Evolutionary conservation across 1,140 invertebrate species (phyloP).

Genomic region (Brachionus calyciflorus): DNA sequence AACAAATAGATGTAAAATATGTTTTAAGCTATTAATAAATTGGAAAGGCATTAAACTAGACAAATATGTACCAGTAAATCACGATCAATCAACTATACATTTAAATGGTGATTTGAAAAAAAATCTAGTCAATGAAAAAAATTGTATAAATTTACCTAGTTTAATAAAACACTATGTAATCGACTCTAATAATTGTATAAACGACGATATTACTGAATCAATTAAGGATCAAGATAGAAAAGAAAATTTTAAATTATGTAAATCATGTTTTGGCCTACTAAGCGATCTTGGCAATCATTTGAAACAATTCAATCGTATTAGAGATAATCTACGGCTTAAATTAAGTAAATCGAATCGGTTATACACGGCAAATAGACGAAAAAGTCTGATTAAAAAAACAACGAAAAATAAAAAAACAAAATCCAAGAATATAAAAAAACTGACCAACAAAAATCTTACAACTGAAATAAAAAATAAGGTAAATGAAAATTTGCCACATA

Average conservation of each 20-base stretch:
- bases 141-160: not conserved
- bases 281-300: not conserved
- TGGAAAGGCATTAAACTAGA: conserved; percentile 32
- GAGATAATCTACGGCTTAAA: not conserved
- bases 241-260: conserved; percentile 19
- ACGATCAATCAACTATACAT: not conserved
- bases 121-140: conserved; percentile 27
- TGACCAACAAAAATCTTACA: not conserved
- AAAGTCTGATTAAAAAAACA: not conserved
- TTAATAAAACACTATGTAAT: not conserved
- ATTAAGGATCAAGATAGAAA: not conserved
- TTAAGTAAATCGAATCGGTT: not conserved
- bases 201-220: not conserved
- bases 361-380: not conserved
- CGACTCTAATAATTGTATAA: not conserved
- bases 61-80: not conserved
- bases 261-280: not conserved
- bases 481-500: no score
- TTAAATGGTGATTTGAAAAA: conserved; percentile 11
- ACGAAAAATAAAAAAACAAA: conserved; percentile 3
- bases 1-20: conserved; percentile 29
- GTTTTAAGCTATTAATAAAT: conserved; percentile 11
- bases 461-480: not conserved
- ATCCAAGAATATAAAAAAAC: not conserved
- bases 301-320: conserved; percentile 11